Evolutionary conservation across 1,140 invertebrate species (phyloP), one percentile per base, ranked within the genome.

Genomic region (Oryctes rhinoceros): DNA sequence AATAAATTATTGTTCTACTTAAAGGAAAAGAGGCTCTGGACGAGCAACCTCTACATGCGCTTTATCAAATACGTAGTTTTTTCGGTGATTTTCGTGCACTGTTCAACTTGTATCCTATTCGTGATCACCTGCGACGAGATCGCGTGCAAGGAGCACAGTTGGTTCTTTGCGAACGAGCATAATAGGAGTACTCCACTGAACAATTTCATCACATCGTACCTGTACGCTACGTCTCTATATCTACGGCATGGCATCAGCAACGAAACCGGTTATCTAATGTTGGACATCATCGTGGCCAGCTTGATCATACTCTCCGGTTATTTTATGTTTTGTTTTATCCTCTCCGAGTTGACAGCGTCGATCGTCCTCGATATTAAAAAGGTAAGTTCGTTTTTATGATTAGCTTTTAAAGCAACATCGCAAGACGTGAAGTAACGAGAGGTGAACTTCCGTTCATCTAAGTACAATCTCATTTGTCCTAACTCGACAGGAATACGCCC

Each of bases 51-150:
- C 1, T 79, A 67, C 47, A 47, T 79, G 35, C 37, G 35, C 4
- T 47, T 79, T 10, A 20, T 79, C 10, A 79, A 79, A 24, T 79
- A 79, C 47, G 5, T 65, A 9, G 3, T 79, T 7, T 20, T 79
- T 5, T 44, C 35, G 18, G 6, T 79, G 13, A 71, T 79, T 71
- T 67, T 24, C 15, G n/a, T 78, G 1, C 59, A 78, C 20, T 59
- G 7, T 10, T 24, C 47, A 6, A 37, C 47, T 11, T 53, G 47
- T 11, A 20, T 20, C 10, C 24, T 53, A 2, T 78, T 20, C 49
- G 48, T 18, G 1, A 24, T 78, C 5, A 15, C 18, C 11, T 78
- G 77, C 49, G 11, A 20, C 3, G 18, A 24, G 9, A 6, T 11
- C 4, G 7, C 9, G 7, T 78, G 77, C 30, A 78, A 53, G 24